Base-by-base conservation (phyloP, 2,113 vertebrate genomes). In the Siphamia tubifer region DNA sequence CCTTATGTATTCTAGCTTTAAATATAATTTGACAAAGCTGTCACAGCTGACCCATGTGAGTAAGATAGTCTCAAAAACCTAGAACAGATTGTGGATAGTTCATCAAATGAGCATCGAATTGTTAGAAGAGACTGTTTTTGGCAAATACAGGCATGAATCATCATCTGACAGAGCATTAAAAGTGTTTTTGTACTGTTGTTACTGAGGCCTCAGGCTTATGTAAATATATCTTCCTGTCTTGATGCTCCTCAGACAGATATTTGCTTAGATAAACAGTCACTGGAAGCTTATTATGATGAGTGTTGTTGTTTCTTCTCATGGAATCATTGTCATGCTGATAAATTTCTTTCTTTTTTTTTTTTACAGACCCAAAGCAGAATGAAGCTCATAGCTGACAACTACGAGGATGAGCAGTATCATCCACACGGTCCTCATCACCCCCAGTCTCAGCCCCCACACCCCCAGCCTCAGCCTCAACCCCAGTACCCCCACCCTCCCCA, bases 341-440 rank as follows among this genome's bases (percentile, higher is more conserved):
- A 40, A 15, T 49, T 15, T 53, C n/a, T n/a, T n/a, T n/a, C 8
- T 70, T 17, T 84, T 85, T n/a, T 74, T 12, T 77, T 72, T 39
- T n/a, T 69, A 92, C 85, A 99, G 98, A 99, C 97, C 23, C 98
- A 99, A 68, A 99, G 96, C 86, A 91, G 98, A 73, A 98, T 99
- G 98, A 99, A 99, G 84, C 90, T 99, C 80, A 98, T 99, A 69
- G 91, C 98, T 0, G 97, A 99, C 91, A 98, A 92, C 91, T 98
- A 98, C 0, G 97, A 99, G 27, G 98, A 99, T 12, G 96, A 98
- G 73, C 95, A 97, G 47, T 96, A 96, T 81, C 95, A 96, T 56
- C 92, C 94, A 69, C 95, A 97, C 36, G 94, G 93, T 25, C 95
- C 93, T 43, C 94, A 96, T 57, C 96, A 96, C 27, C 90, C 95